Conservation (phyloP, 2,888 invertebrate species). For the Vesta saturnalis region DNA sequence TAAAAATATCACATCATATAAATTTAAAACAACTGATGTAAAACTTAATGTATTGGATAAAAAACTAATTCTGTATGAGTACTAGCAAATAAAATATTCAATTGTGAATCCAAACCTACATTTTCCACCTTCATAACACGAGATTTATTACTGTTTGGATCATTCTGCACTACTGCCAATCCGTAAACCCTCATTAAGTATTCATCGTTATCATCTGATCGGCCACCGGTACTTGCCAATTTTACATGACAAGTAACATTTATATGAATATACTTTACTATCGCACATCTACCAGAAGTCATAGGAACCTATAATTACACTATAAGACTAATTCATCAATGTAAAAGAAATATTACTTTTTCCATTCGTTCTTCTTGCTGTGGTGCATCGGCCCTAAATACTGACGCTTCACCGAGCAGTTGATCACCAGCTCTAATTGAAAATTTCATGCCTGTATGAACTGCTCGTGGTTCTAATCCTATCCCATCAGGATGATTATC, state of each 20-base stretch:
- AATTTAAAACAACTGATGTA: no score
- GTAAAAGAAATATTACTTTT: conserved; percentile 59
- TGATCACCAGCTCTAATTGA: conserved; percentile 68
- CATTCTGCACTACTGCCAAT: conserved; percentile 71
- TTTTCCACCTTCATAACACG: conserved; percentile 70
- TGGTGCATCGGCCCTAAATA: conserved; percentile 74
- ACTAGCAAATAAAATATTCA: conserved; percentile 72
- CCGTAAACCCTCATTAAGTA: conserved; percentile 76
- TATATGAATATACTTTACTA: conserved; percentile 73
- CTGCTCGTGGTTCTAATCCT: conserved; percentile 74
- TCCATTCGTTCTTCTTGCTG: conserved; percentile 74
- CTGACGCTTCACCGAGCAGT: conserved; percentile 72
- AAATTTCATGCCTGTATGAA: conserved; percentile 74
- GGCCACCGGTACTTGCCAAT: conserved; percentile 68
- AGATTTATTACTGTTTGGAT: conserved; percentile 66
- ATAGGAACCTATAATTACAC: conserved; percentile 52
- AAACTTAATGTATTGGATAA: conserved; percentile 61
- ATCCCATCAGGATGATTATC: conserved; percentile 79
- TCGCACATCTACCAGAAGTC: conserved; percentile 59
- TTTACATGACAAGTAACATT: conserved; percentile 75
- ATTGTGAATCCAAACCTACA: conserved; percentile 75
- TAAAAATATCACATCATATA: neutral
- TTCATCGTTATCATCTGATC: conserved; percentile 67
- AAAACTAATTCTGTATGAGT: conserved; percentile 73
- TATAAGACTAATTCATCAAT: neutral